A percentile compares a stretch with the other conserved stretches of the same genome.
Conservation (phyloP, 1,140 invertebrate genomes). For the Macrobrachium nipponense region DNA sequence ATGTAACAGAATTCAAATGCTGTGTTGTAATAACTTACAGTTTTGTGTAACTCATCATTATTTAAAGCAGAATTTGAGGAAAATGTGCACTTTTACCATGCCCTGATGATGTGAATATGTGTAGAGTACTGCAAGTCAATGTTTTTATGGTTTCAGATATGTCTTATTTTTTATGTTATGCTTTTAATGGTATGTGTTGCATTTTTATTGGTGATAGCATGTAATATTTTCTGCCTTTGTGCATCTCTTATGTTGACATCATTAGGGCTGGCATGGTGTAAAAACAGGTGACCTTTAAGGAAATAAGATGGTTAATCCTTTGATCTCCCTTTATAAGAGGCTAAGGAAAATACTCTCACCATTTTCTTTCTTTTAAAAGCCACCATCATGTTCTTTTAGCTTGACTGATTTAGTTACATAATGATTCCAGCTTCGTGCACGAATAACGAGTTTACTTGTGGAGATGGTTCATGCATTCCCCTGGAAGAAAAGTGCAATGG, state of each 20-base stretch:
- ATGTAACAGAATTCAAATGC: conserved; percentile 27
- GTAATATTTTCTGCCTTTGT: background rate
- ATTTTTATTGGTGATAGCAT: background rate
- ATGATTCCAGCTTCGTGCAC: conserved; percentile 61
- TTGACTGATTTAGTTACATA: conserved; percentile 52
- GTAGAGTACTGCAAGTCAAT: no score
- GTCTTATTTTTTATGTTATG: background rate
- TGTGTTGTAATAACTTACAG: conserved; percentile 37
- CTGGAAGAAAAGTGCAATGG: conserved; percentile 72
- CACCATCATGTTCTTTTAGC: conserved; percentile 16
- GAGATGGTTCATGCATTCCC: conserved; percentile 68
- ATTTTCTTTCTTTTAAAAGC: background rate
- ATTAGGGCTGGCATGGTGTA: conserved; percentile 36
- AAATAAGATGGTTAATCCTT: background rate
- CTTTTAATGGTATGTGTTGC: background rate
- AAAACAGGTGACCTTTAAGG: conserved; percentile 23
- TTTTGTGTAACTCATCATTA: conserved; percentile 8
- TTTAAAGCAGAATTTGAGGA: background rate
- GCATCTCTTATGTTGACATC: conserved; percentile 30
- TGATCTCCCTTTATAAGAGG: no score
- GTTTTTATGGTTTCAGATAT: background rate
- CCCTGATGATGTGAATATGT: no score
- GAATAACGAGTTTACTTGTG: conserved; percentile 65
- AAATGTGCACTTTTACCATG: background rate
- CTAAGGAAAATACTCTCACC: no score